phyloP scores from a whole-genome alignment of 2,113 vertebrate species.

The Chlorodrepanis virens region DNA sequence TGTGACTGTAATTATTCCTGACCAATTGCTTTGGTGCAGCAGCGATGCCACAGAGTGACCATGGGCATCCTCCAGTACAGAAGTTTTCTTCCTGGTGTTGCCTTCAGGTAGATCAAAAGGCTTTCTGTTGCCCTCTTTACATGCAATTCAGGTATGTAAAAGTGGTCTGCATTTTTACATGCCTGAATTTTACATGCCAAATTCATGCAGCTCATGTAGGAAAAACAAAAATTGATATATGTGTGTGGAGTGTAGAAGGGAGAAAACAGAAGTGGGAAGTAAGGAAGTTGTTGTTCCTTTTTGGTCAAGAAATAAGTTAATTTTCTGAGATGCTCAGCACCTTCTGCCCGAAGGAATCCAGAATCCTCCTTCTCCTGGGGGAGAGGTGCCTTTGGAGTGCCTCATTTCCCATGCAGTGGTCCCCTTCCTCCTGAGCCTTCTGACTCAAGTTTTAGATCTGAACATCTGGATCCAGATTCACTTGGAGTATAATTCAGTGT shows the following conservation, averaged over 20 bases:
- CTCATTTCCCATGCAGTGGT: background rate
- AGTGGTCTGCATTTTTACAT: background rate
- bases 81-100: background rate
- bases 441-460: background rate
- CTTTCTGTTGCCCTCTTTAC: background rate
- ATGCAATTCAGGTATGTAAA: too few relatives aligned
- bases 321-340: background rate
- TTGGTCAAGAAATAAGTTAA: background rate
- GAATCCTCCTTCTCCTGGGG: background rate
- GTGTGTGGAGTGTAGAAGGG: too few relatives aligned
- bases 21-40: background rate
- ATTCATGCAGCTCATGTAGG: background rate
- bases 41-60: background rate
- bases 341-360: background rate
- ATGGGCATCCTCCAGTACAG: background rate
- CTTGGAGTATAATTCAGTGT: background rate
- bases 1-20: background rate
- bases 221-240: background rate
- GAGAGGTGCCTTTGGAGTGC: too few relatives aligned
- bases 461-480: conserved; percentile 29
- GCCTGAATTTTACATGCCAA: background rate
- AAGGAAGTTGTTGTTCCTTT: background rate
- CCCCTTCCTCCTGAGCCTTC: fast-evolving
- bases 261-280: background rate
- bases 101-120: background rate